These are phyloP conservation scores for Bibio marci DNA, from an alignment of 2,888 invertebrate species.

Conservation along the genomic window DNA sequence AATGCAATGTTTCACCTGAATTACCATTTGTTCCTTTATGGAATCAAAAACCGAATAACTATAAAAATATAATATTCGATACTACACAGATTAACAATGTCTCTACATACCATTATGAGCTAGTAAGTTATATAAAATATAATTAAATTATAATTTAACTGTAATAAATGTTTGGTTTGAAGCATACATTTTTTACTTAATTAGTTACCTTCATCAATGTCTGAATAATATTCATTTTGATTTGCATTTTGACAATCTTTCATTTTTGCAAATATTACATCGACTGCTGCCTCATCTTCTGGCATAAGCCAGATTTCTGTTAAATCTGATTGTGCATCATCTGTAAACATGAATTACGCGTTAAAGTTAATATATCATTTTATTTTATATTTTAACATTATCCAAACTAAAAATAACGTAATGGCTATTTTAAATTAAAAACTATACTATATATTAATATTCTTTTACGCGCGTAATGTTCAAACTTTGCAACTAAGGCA, in stretches of 20 bases:
- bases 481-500: too few relatives aligned
- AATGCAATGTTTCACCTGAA: too few relatives aligned
- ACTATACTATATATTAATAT: too few relatives aligned
- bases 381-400: neutral
- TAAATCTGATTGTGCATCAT: constrained; percentile 31
- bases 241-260: constrained; percentile 61
- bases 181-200: neutral
- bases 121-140: too few relatives aligned
- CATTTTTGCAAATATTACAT: constrained; percentile 55
- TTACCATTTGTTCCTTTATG: too few relatives aligned
- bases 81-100: too few relatives aligned
- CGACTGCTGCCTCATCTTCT: constrained; percentile 40
- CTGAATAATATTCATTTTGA: constrained; percentile 50
- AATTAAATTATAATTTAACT: too few relatives aligned
- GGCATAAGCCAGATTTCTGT: constrained; percentile 61
- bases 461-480: too few relatives aligned
- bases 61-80: too few relatives aligned
- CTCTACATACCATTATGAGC: too few relatives aligned
- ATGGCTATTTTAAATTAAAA: neutral
- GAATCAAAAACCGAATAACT: too few relatives aligned
- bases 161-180: neutral
- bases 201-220: neutral
- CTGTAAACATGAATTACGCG: too few relatives aligned
- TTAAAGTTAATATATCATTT: neutral
- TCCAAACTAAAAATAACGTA: neutral